phyloP scores from a whole-genome alignment of 23 tunicate species.

The Ascidia mentula region DNA sequence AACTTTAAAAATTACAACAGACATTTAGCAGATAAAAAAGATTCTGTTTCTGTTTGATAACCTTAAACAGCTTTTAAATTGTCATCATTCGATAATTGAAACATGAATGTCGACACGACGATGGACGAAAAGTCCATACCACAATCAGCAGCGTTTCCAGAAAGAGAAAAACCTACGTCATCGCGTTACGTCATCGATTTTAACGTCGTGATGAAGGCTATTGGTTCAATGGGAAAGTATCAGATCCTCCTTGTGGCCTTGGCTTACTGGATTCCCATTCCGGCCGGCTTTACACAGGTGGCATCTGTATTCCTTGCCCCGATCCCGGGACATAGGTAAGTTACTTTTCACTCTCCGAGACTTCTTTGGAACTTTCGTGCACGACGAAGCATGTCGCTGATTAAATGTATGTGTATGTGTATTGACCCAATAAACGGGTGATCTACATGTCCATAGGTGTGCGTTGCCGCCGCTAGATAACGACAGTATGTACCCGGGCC shows the following conservation, averaged over 20 bases:
- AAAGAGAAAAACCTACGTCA: background rate
- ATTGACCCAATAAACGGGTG: background rate
- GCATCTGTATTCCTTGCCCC: slow-evolving; percentile 87
- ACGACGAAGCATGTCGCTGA: background rate
- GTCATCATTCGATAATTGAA: too few relatives aligned
- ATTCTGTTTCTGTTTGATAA: too few relatives aligned
- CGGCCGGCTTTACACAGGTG: slow-evolving; percentile 83
- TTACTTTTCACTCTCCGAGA: background rate
- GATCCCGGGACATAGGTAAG: slow-evolving; percentile 57
- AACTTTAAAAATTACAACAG: too few relatives aligned
- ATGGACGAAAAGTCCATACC: background rate
- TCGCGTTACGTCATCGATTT: slow-evolving; percentile 49
- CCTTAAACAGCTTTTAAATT: too few relatives aligned
- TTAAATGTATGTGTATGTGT: too few relatives aligned
- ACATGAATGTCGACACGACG: background rate
- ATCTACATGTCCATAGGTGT: slow-evolving; percentile 27
- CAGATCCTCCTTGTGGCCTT: slow-evolving; percentile 64
- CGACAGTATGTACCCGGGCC: slow-evolving; percentile 12
- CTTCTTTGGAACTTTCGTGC: background rate
- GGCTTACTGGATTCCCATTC: slow-evolving; percentile 77
- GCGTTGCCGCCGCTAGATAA: slow-evolving; percentile 61
- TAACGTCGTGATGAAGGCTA: slow-evolving; percentile 49
- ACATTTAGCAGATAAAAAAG: too few relatives aligned
- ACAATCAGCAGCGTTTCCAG: background rate
- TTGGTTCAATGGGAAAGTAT: slow-evolving; percentile 76